Evolutionary conservation across 2,888 invertebrate species (phyloP).

Genomic region (Seira ritae): DNA sequence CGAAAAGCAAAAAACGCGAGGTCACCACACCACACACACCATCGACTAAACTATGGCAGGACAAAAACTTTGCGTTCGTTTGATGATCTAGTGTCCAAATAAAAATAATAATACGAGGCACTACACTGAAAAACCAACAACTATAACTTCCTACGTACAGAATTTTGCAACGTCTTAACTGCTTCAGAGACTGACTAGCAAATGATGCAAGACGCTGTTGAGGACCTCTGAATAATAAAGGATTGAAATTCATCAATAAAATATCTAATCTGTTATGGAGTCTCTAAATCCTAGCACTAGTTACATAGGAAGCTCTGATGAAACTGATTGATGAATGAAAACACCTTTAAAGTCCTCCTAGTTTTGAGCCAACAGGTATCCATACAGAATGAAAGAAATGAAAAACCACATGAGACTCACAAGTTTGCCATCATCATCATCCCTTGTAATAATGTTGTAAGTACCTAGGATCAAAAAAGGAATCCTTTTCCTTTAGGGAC

Average conservation of each 20-base stretch:
- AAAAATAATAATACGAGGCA: neutral
- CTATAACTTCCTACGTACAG: slow-evolving; percentile 4
- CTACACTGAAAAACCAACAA: neutral
- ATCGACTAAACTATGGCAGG: neutral
- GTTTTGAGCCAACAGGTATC: slow-evolving; percentile 30
- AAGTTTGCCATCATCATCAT: slow-evolving; percentile 21
- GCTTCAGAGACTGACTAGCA: neutral
- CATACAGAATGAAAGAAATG: neutral
- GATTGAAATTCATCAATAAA: neutral
- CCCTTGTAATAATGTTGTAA: neutral
- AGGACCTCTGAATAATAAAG: neutral
- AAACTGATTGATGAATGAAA: slow-evolving; percentile 53
- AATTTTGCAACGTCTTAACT: neutral
- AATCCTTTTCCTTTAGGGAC: slow-evolving; percentile 29
- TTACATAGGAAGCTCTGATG: slow-evolving; percentile 52
- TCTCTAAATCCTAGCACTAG: slow-evolving; percentile 7
- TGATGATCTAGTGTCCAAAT: too few species aligned
- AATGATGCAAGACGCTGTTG: neutral
- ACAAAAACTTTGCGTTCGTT: neutral
- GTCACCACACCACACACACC: slow-evolving; percentile 5
- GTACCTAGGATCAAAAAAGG: slow-evolving; percentile 14
- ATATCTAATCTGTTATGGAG: neutral
- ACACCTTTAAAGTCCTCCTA: slow-evolving; percentile 33
- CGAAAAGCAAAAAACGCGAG: slow-evolving; percentile 2
- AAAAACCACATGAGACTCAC: slow-evolving; percentile 24